A percentile compares a stretch with the other conserved stretches of the same genome.
phyloP scores from a whole-genome alignment of 2,888 invertebrate species.

The Pterobdella sp. region DNA sequence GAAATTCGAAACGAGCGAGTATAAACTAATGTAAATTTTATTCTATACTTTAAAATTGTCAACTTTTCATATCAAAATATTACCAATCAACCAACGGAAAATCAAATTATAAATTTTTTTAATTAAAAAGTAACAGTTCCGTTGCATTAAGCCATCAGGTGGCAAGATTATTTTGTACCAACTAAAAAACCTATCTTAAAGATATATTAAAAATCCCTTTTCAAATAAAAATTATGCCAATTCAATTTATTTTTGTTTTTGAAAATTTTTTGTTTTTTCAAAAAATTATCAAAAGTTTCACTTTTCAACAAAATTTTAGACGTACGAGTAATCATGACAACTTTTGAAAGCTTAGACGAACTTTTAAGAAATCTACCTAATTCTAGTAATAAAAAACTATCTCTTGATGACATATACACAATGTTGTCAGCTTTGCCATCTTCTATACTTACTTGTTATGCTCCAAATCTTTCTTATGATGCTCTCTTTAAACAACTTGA shows the following conservation, averaged over 20 bases:
- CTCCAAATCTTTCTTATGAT: slow-evolving; percentile 13
- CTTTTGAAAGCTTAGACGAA: slow-evolving; percentile 17
- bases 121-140: not conserved
- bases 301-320: not conserved
- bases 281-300: slow-evolving; percentile 1
- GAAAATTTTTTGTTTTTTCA: not conserved
- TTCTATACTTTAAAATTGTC: not conserved
- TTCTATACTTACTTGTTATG: slow-evolving; percentile 11
- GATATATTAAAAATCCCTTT: not conserved
- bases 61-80: slow-evolving; percentile 1
- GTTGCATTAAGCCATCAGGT: slow-evolving; percentile 13
- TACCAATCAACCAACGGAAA: not conserved
- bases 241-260: not conserved
- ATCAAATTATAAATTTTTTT: not conserved
- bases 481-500: slow-evolving; percentile 18
- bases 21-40: not conserved
- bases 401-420: slow-evolving; percentile 18
- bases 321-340: slow-evolving; percentile 15
- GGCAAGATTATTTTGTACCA: not conserved
- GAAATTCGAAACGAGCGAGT: slow-evolving; percentile 1
- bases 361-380: slow-evolving; percentile 20
- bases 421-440: slow-evolving; percentile 11
- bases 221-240: not conserved
- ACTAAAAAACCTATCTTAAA: not conserved
- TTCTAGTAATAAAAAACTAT: slow-evolving; percentile 11